Evolutionary conservation across 2,797 vertebrate species (phyloP).

Genomic region (Pyrrhura leucotis): DNA sequence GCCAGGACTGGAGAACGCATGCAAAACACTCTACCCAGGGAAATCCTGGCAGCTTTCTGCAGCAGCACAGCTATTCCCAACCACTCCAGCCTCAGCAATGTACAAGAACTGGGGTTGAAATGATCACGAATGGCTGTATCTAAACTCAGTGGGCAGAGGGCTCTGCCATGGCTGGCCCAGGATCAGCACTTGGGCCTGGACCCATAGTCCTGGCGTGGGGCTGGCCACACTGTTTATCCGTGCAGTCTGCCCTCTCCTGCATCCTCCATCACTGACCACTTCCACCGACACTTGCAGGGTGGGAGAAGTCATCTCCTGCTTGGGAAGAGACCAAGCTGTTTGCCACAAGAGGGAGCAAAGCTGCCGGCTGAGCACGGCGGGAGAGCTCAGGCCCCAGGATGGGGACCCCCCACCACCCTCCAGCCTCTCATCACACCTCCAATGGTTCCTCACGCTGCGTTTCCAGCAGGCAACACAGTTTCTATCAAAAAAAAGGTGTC

Average conservation of each 20-base stretch:
- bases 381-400: neutral
- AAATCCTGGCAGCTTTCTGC: neutral
- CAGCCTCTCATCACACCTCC: neutral
- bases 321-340: neutral
- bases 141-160: neutral
- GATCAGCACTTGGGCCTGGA: rapidly evolving
- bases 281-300: neutral
- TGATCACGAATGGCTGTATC: rapidly evolving
- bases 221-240: neutral
- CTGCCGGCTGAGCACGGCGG: neutral
- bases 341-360: slow-evolving; percentile 54
- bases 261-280: neutral
- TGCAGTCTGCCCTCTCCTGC: neutral
- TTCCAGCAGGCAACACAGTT: neutral
- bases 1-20: neutral
- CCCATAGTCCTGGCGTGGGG: rapidly evolving
- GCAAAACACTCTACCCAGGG: neutral
- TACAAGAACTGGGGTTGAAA: neutral
- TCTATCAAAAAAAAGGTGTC: neutral
- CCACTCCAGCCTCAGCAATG: neutral
- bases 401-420: neutral
- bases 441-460: rapidly evolving
- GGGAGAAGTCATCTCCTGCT: neutral
- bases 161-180: neutral
- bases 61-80: rapidly evolving